phyloP scores from a whole-genome alignment of 1,140 invertebrate species.

The Caenorhabditis brenneri region DNA sequence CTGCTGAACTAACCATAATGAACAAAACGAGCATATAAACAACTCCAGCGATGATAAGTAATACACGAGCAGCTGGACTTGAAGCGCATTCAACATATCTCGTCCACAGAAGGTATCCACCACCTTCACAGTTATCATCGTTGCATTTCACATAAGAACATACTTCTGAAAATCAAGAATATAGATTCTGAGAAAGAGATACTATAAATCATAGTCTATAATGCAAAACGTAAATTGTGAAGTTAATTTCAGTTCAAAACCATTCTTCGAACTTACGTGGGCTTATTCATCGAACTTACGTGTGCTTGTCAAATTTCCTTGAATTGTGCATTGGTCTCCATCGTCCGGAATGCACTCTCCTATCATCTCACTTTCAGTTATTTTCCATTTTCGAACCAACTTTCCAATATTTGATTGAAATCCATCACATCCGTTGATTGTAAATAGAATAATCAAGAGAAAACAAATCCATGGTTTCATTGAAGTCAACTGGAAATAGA shows the following conservation, averaged over 20 bases:
- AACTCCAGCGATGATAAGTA: constrained; percentile 57
- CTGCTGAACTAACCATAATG: constrained; percentile 75
- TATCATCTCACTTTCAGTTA: neutral
- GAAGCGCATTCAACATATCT: constrained; percentile 52
- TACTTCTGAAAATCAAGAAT: neutral
- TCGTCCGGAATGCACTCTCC: neutral
- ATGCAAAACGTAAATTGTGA: too few species aligned
- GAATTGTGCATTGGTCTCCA: constrained; percentile 14
- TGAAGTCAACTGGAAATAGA: neutral
- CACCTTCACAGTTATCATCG: constrained; percentile 56
- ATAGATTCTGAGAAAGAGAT: too few species aligned
- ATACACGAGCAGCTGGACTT: neutral
- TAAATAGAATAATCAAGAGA: neutral
- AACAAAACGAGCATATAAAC: constrained; percentile 77
- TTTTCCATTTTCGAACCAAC: neutral
- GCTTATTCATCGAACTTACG: neutral
- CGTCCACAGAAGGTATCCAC: constrained; percentile 57
- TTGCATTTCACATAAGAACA: constrained; percentile 8
- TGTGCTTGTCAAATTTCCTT: constrained; percentile 1
- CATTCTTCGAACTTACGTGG: neutral
- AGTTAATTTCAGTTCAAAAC: too few species aligned
- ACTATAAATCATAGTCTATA: too few species aligned
- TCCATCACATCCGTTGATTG: constrained; percentile 4
- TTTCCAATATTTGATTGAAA: neutral
- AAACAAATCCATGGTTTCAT: neutral